Conservation (phyloP, 92 coral and sea anemone species). For the Porites evermanni region DNA sequence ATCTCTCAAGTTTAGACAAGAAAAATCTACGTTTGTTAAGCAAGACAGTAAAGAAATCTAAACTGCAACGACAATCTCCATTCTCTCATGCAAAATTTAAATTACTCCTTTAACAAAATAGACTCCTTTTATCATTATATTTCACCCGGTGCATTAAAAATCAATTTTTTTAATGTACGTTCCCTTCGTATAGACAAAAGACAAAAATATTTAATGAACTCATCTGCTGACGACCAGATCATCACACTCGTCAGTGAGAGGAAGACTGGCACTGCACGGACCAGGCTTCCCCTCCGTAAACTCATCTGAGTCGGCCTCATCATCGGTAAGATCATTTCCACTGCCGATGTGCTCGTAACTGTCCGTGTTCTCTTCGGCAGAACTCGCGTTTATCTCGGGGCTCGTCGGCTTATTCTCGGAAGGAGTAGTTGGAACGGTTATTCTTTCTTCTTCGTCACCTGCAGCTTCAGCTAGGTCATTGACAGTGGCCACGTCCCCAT, state of each 20-base stretch:
- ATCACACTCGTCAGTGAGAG: slow-evolving; percentile 74
- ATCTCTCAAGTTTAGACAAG: no score
- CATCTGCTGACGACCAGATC: slow-evolving; percentile 86
- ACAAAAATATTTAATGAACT: neutral
- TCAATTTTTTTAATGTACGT: neutral
- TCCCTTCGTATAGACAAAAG: neutral
- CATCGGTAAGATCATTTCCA: slow-evolving; percentile 88
- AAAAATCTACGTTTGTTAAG: no score
- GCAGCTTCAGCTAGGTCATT: slow-evolving; percentile 10
- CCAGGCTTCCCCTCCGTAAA: slow-evolving; percentile 51
- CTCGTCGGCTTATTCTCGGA: slow-evolving; percentile 33
- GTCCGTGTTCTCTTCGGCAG: slow-evolving; percentile 93
- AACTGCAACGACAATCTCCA: no score
- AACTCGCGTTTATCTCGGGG: slow-evolving; percentile 42
- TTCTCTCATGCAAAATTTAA: neutral
- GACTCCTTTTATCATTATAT: neutral
- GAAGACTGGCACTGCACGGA: slow-evolving; percentile 58
- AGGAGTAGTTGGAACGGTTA: neutral
- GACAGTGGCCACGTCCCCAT: slow-evolving; percentile 11
- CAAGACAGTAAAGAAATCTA: no score
- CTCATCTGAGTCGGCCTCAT: slow-evolving; percentile 85
- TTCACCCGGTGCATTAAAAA: neutral
- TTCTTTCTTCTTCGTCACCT: neutral
- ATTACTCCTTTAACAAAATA: neutral
- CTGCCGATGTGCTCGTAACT: slow-evolving; percentile 93